phyloP scores from a whole-genome alignment of 2,888 invertebrate species.

The Macrosiphum euphorbiae region DNA sequence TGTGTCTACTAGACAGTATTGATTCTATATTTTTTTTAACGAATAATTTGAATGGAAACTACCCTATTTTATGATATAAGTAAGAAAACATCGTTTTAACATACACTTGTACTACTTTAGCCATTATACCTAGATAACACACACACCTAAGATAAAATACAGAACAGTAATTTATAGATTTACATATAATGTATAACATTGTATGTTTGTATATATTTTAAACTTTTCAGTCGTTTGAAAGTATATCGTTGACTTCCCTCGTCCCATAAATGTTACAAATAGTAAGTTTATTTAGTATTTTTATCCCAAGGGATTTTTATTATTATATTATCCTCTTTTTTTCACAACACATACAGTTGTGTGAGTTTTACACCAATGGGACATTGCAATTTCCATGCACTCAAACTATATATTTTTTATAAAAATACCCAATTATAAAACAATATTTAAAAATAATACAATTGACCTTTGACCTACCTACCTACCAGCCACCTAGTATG shows the following conservation, averaged over 20 bases:
- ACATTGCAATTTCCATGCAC: background rate
- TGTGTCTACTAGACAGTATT: background rate
- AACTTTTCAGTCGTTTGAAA: background rate
- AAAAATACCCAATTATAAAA: conserved; percentile 19
- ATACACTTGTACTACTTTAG: background rate
- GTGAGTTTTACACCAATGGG: background rate
- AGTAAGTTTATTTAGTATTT: background rate
- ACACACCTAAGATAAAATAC: background rate
- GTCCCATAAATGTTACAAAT: background rate
- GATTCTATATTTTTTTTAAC: background rate
- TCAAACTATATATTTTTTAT: background rate
- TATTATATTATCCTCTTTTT: background rate
- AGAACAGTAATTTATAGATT: background rate
- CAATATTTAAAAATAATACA: background rate
- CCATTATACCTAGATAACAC: background rate
- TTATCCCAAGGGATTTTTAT: background rate
- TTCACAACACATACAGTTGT: background rate
- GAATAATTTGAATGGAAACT: background rate
- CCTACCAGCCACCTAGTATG: background rate
- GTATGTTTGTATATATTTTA: background rate
- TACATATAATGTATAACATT: background rate
- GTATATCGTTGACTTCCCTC: background rate
- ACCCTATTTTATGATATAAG: background rate
- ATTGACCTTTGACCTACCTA: background rate
- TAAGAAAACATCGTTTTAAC: background rate